phyloP scores from a whole-genome alignment of 2,888 invertebrate genomes.

The Pandemis heparana region DNA sequence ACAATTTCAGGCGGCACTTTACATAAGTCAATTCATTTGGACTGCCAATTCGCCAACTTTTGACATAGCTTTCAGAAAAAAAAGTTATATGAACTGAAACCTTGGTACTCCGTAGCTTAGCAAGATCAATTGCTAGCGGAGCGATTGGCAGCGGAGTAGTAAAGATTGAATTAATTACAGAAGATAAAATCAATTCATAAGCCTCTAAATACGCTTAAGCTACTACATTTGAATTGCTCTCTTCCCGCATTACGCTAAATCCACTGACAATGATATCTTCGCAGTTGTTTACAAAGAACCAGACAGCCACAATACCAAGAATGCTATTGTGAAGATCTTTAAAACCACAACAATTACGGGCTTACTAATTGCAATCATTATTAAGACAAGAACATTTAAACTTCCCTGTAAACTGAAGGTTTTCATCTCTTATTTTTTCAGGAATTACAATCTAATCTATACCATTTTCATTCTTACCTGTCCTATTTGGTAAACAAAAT shows the following conservation, averaged over 20 bases:
- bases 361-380: background rate
- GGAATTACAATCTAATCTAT: no score
- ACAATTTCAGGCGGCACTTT: no score
- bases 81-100: background rate
- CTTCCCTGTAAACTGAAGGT: no score
- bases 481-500: no score
- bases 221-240: background rate
- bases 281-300: background rate
- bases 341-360: background rate
- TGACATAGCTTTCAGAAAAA: background rate
- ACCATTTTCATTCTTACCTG: no score
- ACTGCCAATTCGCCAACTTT: background rate
- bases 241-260: constrained; percentile 1
- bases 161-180: background rate
- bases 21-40: background rate
- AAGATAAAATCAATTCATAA: background rate
- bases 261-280: background rate
- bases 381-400: background rate
- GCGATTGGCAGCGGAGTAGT: no score
- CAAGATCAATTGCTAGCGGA: no score
- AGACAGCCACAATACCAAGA: background rate
- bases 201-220: background rate
- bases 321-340: background rate
- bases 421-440: no score
- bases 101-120: no score